Evolutionary conservation across 2,888 invertebrate genomes (phyloP).

Genomic region (Drosophila lutescens): DNA sequence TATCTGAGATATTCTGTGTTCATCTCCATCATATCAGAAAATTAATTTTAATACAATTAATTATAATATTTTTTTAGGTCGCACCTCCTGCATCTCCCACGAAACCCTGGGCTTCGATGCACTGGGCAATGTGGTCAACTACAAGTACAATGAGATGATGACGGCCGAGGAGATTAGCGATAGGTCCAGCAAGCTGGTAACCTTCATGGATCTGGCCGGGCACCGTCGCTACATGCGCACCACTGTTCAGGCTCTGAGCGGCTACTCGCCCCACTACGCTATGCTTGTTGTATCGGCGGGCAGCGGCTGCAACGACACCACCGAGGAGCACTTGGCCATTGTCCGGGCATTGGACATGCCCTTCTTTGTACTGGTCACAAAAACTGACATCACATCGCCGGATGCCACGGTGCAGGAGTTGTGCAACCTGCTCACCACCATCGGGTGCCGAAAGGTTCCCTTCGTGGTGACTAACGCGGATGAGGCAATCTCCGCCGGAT

Average conservation of each 20-base stretch:
- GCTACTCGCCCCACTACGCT: slow-evolving; percentile 96
- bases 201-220: slow-evolving; percentile 97
- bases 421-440: slow-evolving; percentile 87
- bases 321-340: slow-evolving; percentile 95
- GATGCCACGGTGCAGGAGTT: slow-evolving; percentile 86
- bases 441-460: slow-evolving; percentile 88
- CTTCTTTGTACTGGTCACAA: slow-evolving; percentile 96
- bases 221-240: slow-evolving; percentile 98
- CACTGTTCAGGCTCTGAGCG: slow-evolving; percentile 96
- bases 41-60: neutral
- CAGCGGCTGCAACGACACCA: slow-evolving; percentile 92
- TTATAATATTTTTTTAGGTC: slow-evolving; percentile 85
- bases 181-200: slow-evolving; percentile 95
- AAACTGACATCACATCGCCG: slow-evolving; percentile 93
- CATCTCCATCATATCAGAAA: too few species aligned
- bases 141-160: slow-evolving; percentile 94
- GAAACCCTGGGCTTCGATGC: slow-evolving; percentile 98
- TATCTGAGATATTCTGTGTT: too few species aligned
- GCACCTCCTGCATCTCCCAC: slow-evolving; percentile 97
- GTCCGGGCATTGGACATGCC: slow-evolving; percentile 93
- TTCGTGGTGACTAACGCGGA: slow-evolving; percentile 88
- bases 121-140: slow-evolving; percentile 93
- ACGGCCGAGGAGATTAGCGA: slow-evolving; percentile 97
- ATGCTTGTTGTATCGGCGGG: slow-evolving; percentile 94
- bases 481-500: slow-evolving; percentile 90